Evolutionary conservation across 1,140 invertebrate genomes (phyloP).

Genomic region (Papilio polytes): DNA sequence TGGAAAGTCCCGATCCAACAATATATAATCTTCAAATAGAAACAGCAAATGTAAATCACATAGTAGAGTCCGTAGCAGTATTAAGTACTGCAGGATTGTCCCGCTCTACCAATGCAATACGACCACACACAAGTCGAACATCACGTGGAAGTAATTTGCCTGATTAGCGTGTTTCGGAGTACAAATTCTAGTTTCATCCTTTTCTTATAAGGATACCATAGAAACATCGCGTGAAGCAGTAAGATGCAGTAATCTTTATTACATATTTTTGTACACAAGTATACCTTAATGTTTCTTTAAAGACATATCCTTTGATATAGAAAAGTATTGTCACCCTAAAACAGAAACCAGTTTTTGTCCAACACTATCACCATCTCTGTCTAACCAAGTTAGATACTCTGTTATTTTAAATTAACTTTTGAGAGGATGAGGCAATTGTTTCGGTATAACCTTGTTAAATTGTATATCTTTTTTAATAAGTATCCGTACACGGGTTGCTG

Average conservation of each 20-base stretch:
- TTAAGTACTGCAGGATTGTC: no score
- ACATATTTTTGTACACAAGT: no score
- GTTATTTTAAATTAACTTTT: constrained; percentile 46
- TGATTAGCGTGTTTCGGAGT: no score
- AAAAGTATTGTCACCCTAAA: constrained; percentile 16
- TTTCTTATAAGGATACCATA: no score
- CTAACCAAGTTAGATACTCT: constrained; percentile 48
- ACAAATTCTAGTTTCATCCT: no score
- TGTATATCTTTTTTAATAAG: constrained; percentile 24
- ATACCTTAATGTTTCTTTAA: not conserved
- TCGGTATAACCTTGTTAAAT: constrained; percentile 35
- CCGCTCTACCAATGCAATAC: no score
- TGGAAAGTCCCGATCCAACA: not conserved
- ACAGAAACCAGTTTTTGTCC: constrained; percentile 40
- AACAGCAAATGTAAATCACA: no score
- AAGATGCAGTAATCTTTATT: no score
- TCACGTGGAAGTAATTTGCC: no score
- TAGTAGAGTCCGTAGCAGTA: not conserved
- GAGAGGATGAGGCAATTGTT: constrained; percentile 46
- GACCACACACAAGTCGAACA: no score
- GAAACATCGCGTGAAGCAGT: no score
- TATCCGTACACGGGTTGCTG: not conserved
- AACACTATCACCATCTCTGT: constrained; percentile 42
- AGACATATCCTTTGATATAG: not conserved
- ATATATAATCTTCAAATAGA: not conserved